These are phyloP conservation scores for Cacajao melanocephalus DNA, from an alignment of 2,797 vertebrate genomes.

Conservation along the genomic window DNA sequence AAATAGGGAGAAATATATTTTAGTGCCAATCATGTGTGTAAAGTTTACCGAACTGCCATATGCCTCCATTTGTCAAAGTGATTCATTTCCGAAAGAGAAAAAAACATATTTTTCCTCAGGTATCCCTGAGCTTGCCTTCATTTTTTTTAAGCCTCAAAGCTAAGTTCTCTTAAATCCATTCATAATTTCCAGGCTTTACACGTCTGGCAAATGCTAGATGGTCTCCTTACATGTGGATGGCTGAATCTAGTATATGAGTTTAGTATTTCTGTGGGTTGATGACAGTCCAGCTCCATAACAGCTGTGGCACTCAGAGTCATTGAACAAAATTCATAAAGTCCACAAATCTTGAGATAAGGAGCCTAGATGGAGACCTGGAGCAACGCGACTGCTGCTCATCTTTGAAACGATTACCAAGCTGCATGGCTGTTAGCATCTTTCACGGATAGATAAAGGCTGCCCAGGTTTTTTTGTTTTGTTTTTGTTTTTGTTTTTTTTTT, in stretches of 20 bases:
- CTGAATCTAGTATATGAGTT: not conserved
- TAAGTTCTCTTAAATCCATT: not conserved
- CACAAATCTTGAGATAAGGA: conserved; percentile 73
- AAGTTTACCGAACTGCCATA: not conserved
- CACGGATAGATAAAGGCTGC: not conserved
- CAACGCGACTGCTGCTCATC: conserved; percentile 62
- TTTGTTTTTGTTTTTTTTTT: not conserved
- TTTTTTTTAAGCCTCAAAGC: not conserved
- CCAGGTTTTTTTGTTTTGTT: not conserved
- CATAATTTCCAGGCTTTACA: not conserved
- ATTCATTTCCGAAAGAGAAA: conserved; percentile 51
- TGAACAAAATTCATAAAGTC: not conserved
- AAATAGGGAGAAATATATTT: conserved; percentile 55
- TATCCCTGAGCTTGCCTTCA: not conserved
- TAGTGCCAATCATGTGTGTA: conserved; percentile 33
- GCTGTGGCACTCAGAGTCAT: conserved; percentile 18
- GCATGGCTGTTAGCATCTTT: conserved; percentile 56
- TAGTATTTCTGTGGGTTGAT: conserved; percentile 46
- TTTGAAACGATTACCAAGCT: conserved; percentile 75
- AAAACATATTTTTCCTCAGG: not conserved
- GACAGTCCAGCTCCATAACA: not conserved
- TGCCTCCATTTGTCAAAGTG: not conserved
- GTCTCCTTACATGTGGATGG: not conserved
- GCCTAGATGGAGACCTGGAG: conserved; percentile 38
- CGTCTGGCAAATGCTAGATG: not conserved